These are phyloP conservation scores for Varanus salvator DNA, from an alignment of 2,113 vertebrate species.

Conservation along the genomic window DNA sequence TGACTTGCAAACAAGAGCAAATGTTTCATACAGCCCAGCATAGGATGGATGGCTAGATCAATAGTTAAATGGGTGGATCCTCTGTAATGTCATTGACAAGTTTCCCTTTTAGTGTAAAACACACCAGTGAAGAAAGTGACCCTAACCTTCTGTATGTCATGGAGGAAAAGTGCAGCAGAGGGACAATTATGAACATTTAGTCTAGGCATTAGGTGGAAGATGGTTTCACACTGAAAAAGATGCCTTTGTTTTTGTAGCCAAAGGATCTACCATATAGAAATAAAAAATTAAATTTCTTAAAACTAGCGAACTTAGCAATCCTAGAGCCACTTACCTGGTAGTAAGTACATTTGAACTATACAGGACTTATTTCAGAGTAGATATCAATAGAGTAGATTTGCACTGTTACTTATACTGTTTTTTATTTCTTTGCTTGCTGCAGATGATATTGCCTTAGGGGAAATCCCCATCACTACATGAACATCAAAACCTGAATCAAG, in stretches of 20 bases:
- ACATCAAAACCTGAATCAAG: neutral
- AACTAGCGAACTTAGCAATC: neutral
- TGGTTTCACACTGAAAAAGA: fast-evolving
- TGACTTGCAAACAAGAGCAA: no score
- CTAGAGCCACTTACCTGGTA: neutral
- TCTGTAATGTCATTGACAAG: neutral
- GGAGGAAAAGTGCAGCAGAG: fast-evolving
- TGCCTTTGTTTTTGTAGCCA: neutral
- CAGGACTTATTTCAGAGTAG: no score
- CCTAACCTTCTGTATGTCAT: neutral
- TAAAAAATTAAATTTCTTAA: neutral
- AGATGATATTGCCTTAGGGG: neutral
- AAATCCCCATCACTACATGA: neutral
- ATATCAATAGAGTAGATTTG: no score
- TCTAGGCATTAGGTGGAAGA: neutral
- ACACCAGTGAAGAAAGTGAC: neutral
- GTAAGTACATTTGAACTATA: no score
- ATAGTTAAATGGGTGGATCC: neutral
- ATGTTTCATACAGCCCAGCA: no score
- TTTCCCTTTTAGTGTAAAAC: neutral
- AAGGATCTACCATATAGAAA: neutral
- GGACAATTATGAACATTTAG: neutral
- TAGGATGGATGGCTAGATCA: no score
- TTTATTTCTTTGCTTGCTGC: neutral
- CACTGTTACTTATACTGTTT: neutral